Evolutionary conservation across 2,113 vertebrate genomes (phyloP).

Genomic region (Bungarus multicinctus): DNA sequence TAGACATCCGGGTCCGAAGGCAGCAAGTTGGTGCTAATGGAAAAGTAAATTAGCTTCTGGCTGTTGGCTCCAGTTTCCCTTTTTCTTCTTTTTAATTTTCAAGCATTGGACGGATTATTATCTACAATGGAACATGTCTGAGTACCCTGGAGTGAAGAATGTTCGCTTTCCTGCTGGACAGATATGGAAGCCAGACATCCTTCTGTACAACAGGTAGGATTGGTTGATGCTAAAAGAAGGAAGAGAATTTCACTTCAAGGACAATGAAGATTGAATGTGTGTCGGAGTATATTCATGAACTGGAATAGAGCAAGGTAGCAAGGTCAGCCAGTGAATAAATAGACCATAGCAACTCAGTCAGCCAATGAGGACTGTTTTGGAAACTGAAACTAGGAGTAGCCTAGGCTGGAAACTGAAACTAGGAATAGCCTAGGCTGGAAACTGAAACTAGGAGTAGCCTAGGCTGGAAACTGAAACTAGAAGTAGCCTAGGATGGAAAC

Average conservation of each 20-base stretch:
- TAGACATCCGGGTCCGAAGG: not conserved
- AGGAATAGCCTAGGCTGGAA: too few species aligned
- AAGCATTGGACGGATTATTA: constrained; percentile 89
- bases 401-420: too few species aligned
- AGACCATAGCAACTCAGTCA: too few species aligned
- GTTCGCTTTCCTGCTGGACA: constrained; percentile 86
- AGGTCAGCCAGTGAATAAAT: too few species aligned
- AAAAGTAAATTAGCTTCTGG: constrained; percentile 26
- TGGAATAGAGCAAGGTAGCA: too few species aligned
- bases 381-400: too few species aligned
- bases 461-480: too few species aligned
- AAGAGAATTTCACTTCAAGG: not conserved
- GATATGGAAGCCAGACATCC: constrained; percentile 96
- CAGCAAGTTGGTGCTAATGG: constrained; percentile 4
- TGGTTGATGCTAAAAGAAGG: fast-evolving
- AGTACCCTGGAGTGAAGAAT: constrained; percentile 85
- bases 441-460: too few species aligned
- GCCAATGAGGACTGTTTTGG: too few species aligned
- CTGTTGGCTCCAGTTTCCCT: not conserved
- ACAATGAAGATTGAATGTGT: not conserved
- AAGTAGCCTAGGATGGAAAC: too few species aligned
- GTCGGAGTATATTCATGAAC: too few species aligned
- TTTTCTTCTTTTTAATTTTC: constrained; percentile 42
- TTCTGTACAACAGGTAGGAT: constrained; percentile 95
- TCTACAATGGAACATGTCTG: constrained; percentile 85